Evolutionary conservation across 2,113 vertebrate genomes (phyloP).

Genomic region (Taxidea taxus): DNA sequence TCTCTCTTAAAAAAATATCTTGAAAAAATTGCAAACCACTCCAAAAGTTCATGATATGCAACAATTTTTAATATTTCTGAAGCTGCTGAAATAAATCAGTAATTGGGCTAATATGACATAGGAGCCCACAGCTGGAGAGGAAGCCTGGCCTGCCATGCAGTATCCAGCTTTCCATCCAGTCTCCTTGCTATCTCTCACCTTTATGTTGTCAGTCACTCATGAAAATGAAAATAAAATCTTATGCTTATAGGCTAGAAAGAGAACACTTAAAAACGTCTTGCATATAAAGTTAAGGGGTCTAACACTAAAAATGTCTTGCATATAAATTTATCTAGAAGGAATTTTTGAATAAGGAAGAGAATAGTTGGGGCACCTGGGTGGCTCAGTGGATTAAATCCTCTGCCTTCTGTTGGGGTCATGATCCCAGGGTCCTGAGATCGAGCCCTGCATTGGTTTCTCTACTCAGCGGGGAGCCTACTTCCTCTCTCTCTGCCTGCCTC

Average conservation of each 20-base stretch:
- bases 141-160: not conserved
- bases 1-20: not conserved
- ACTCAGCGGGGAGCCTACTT: no score
- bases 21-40: not conserved
- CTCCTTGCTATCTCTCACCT: not conserved
- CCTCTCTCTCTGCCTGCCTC: no score
- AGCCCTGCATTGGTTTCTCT: no score
- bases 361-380: no score
- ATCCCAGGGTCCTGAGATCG: no score
- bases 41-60: not conserved
- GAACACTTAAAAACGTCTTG: not conserved
- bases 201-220: not conserved
- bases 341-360: not conserved
- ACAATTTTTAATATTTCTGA: not conserved
- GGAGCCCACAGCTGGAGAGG: not conserved
- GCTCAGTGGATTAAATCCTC: no score
- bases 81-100: not conserved
- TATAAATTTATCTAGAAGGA: not conserved
- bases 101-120: not conserved
- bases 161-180: not conserved
- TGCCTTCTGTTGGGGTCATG: no score
- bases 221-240: not conserved
- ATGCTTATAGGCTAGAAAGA: not conserved
- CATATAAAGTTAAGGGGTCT: not conserved
- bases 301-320: not conserved